phyloP scores from a whole-genome alignment of 2,888 invertebrate species.

The Malthinus seriepunctatus region DNA sequence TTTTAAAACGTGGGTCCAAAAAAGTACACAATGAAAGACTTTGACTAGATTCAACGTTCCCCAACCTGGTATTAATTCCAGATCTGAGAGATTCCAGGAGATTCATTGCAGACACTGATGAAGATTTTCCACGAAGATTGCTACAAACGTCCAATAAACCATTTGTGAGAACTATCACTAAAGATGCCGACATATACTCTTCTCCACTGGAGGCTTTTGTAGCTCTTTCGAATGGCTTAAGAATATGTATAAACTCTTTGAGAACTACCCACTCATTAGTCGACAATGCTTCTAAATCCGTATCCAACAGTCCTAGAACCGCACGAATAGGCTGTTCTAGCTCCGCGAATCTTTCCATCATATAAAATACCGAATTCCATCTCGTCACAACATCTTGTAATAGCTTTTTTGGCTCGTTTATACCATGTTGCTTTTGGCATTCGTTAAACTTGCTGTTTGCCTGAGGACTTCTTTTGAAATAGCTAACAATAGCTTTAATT shows the following conservation, averaged over 20 bases:
- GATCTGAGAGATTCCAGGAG: not conserved
- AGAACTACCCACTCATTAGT: slow-evolving; percentile 28
- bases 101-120: not conserved
- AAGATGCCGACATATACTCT: slow-evolving; percentile 21
- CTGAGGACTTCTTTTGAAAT: too few relatives aligned
- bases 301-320: slow-evolving; percentile 31
- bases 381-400: too few relatives aligned
- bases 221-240: slow-evolving; percentile 37
- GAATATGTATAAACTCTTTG: slow-evolving; percentile 31
- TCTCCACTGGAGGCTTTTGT: slow-evolving; percentile 37
- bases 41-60: slow-evolving; percentile 10
- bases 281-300: slow-evolving; percentile 24
- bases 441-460: too few relatives aligned
- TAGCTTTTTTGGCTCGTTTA: too few relatives aligned
- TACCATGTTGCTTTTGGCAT: too few relatives aligned
- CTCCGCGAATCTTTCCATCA: too few relatives aligned
- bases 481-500: too few relatives aligned
- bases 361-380: too few relatives aligned
- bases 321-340: slow-evolving; percentile 6
- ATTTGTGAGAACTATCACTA: slow-evolving; percentile 29
- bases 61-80: not conserved
- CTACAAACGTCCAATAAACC: slow-evolving; percentile 29
- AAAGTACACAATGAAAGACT: slow-evolving; percentile 14
- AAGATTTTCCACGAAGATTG: not conserved
- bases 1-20: slow-evolving; percentile 23